phyloP scores from a whole-genome alignment of 1,140 invertebrate genomes.

The Rhizoglyphus robini region DNA sequence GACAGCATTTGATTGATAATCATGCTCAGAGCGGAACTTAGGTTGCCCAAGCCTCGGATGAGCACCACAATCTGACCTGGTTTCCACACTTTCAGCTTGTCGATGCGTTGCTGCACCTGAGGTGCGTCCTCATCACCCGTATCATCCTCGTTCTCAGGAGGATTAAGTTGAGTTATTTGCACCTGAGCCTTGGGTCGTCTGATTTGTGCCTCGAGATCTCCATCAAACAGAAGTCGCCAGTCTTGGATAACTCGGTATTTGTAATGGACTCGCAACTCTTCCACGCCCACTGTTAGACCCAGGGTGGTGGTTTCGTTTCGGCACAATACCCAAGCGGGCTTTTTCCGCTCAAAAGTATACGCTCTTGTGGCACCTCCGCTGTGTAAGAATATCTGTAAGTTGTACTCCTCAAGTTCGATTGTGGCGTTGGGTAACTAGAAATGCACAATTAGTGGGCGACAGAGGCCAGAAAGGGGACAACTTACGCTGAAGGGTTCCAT shows the following conservation, averaged over 20 bases:
- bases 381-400: constrained; percentile 26
- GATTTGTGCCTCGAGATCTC: constrained; percentile 28
- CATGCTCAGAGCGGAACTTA: constrained; percentile 29
- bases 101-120: constrained; percentile 22
- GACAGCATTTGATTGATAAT: constrained; percentile 19
- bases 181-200: constrained; percentile 25
- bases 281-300: constrained; percentile 27
- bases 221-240: constrained; percentile 29
- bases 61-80: constrained; percentile 26
- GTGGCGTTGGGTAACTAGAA: constrained; percentile 26
- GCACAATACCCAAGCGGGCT: constrained; percentile 28
- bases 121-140: constrained; percentile 19
- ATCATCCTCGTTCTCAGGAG: constrained; percentile 17
- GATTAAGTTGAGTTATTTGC: constrained; percentile 27
- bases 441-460: background rate
- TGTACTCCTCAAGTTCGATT: constrained; percentile 27
- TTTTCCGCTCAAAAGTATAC: constrained; percentile 26
- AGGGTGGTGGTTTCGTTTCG: constrained; percentile 27
- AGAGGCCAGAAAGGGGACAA: background rate
- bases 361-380: constrained; percentile 26
- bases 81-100: constrained; percentile 27
- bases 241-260: constrained; percentile 29
- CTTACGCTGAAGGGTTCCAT: constrained; percentile 22
- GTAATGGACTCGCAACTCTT: constrained; percentile 24
- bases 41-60: constrained; percentile 28